phyloP scores from a whole-genome alignment of 2,113 vertebrate genomes.

The Seriola dumerili region DNA sequence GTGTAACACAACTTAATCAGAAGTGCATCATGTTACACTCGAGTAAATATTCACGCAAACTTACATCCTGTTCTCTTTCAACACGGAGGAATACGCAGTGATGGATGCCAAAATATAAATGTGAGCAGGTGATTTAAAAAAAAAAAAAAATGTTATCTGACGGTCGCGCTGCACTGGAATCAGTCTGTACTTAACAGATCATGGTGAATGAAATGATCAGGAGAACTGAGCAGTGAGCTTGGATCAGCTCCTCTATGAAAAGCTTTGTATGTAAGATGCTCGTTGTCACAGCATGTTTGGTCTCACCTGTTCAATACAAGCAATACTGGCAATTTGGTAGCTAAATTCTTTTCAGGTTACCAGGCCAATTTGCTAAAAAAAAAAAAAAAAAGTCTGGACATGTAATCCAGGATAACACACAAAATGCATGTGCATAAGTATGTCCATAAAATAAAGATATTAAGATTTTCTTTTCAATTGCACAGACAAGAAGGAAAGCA shows the following conservation, averaged over 20 bases:
- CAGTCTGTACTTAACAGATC: background rate
- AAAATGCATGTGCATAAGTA: background rate
- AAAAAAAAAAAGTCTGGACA: constrained; percentile 3
- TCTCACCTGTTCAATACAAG: constrained; percentile 45
- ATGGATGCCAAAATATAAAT: background rate
- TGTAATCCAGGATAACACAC: background rate
- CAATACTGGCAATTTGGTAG: constrained; percentile 1
- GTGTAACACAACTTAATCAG: background rate
- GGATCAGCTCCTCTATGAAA: constrained; percentile 14
- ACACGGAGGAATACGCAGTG: background rate
- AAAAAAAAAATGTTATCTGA: background rate
- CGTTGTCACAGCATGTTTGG: constrained; percentile 56
- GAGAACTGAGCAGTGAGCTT: constrained; percentile 1
- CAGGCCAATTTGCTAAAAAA: background rate
- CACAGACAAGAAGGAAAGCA: constrained; percentile 23
- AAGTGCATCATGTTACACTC: constrained; percentile 7
- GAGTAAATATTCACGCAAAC: constrained; percentile 4
- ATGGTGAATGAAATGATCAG: constrained; percentile 5
- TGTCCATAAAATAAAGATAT: background rate
- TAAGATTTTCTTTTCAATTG: constrained; percentile 8
- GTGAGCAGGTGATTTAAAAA: background rate
- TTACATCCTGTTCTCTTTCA: background rate
- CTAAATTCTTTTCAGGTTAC: background rate
- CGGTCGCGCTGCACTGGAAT: constrained; percentile 19
- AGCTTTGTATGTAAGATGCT: constrained; percentile 5